Conservation (phyloP, 2,113 vertebrate genomes). For the Oryzias javanicus region DNA sequence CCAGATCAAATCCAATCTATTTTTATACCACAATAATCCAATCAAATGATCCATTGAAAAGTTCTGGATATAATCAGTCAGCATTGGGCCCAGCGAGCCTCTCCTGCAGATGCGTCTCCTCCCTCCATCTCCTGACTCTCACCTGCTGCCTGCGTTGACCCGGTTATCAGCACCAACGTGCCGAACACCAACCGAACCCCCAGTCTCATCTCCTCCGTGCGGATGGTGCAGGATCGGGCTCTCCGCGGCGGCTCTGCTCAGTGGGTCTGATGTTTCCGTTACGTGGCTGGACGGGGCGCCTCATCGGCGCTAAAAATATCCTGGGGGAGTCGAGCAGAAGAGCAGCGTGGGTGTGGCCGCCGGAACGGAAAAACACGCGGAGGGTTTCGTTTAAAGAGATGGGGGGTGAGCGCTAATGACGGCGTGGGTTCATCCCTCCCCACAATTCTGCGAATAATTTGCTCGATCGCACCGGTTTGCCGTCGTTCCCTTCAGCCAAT, state of each 20-base stretch:
- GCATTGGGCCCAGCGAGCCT: conserved; percentile 6
- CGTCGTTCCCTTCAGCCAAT: conserved; percentile 36
- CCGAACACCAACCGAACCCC: conserved; percentile 38
- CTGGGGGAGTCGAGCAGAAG: conserved; percentile 69
- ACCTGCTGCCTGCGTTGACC: conserved; percentile 57
- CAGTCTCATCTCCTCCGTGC: conserved; percentile 47
- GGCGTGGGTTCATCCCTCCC: not conserved
- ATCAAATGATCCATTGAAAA: too few species aligned
- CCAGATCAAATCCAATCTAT: too few species aligned
- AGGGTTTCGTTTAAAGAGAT: not conserved
- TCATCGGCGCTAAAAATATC: conserved; percentile 76
- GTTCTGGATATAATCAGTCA: too few species aligned
- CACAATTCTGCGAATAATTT: not conserved
- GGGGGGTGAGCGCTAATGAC: too few species aligned
- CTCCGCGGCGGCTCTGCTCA: conserved; percentile 18
- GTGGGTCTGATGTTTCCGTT: conserved; percentile 60
- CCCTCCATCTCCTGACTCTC: conserved; percentile 2
- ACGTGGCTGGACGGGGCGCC: conserved; percentile 64
- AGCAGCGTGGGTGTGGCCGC: conserved; percentile 31
- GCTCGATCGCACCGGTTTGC: conserved; percentile 4
- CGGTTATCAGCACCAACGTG: conserved; percentile 48
- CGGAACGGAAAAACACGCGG: not conserved
- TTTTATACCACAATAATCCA: too few species aligned
- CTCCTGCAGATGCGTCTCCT: conserved; percentile 16
- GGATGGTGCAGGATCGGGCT: not conserved